Base-by-base conservation (phyloP, 2,113 vertebrate genomes). In the Burhinus bistriatus region DNA sequence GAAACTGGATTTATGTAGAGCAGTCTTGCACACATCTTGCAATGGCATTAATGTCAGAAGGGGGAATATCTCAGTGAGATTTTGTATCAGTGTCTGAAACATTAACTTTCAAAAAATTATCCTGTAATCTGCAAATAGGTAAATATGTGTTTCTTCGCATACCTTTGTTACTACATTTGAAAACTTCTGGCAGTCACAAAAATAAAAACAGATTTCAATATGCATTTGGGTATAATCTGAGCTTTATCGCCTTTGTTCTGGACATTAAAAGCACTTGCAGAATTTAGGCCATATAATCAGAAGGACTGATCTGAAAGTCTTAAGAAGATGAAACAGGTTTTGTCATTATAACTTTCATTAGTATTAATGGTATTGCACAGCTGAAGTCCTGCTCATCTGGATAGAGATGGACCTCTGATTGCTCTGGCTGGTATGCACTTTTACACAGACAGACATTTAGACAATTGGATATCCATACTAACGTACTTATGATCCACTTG, bases 241-340 rank as follows among this genome's bases (percentile, higher is more conserved):
- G 26, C 44, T 93, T 93, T 87, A 65, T 19, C 1, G 12, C 77
- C 76, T 89, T 89, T 91, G 55, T 15, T 82, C 58, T 87, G 44
- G 45, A 85, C n/a, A 55, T 52, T 51, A 94, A 95, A 85, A 89
- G 61, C 47, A 69, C 70, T 84, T 82, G 65, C 19, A 94, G 93
- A 89, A 91, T 91, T 81, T 72, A 90, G 82, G 42, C 13, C 17
- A 71, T 79, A 15, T 84, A 89, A 93, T 96, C 89, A 95, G 52
- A 82, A 89, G 21, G 44, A 70, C 51, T 75, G 73, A 89, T 83
- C 52, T 89, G 45, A 89, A 87, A 94, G 22, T 57, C 85, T 90
- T 70, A 89, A 88, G 78, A 52, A 94, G 80, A 94, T 93, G 62
- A 85, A 94, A 92, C 84, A 21, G 54, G 59, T 12, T 94, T 87